A percentile compares a stretch with the other conserved stretches of the same genome.
phyloP scores from a whole-genome alignment of 1,140 invertebrate species.

The Anadara kagoshimensis region DNA sequence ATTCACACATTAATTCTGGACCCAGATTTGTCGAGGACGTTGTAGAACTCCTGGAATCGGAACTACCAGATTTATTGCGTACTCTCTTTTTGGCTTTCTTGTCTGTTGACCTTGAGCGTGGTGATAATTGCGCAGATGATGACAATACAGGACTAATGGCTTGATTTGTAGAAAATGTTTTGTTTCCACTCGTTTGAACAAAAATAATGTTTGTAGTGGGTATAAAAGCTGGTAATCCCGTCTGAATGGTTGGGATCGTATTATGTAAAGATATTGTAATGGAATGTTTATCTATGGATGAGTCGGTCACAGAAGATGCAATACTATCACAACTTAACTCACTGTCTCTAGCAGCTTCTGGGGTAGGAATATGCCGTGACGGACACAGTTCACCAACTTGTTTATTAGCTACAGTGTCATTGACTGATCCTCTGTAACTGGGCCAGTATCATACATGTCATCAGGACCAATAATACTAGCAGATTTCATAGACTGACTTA shows the following conservation, averaged over 20 bases:
- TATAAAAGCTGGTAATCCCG: neutral
- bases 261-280: conserved; percentile 26
- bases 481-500: no score
- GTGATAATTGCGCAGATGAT: neutral
- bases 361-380: conserved; percentile 56
- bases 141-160: conserved; percentile 13
- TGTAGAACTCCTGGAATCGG: conserved; percentile 46
- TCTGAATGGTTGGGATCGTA: neutral
- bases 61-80: conserved; percentile 46
- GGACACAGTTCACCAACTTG: conserved; percentile 26
- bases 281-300: conserved; percentile 34
- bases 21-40: conserved; percentile 35
- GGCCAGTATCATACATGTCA: no score
- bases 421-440: no score
- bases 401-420: no score
- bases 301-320: conserved; percentile 54
- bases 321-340: conserved; percentile 66
- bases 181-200: conserved; percentile 15
- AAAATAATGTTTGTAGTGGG: conserved; percentile 12
- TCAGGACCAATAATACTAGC: no score
- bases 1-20: conserved; percentile 71
- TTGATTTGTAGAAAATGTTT: conserved; percentile 9
- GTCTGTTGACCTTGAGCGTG: conserved; percentile 18
- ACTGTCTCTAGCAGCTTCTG: conserved; percentile 55
- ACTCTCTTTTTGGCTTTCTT: conserved; percentile 54